These are phyloP conservation scores for Phorcus lineatus DNA, from an alignment of 2,888 invertebrate genomes.

Conservation along the genomic window DNA sequence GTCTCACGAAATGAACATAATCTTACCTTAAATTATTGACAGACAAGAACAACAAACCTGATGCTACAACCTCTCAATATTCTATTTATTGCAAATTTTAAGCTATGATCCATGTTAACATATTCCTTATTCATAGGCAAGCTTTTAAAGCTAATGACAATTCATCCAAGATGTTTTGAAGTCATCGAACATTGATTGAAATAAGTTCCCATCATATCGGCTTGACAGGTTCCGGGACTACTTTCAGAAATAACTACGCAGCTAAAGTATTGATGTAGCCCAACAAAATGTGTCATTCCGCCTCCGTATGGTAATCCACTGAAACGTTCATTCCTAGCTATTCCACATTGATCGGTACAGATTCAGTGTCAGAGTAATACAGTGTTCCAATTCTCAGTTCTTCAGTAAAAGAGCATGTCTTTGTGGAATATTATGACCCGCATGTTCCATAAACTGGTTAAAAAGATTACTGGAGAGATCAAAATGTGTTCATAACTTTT, in stretches of 20 bases:
- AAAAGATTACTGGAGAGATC: neutral
- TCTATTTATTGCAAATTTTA: no score
- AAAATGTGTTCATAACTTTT: neutral
- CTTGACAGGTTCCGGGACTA: neutral
- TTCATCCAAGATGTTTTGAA: no score
- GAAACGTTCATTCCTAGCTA: neutral
- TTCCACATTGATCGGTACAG: neutral
- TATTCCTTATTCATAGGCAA: no score
- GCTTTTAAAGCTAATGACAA: no score
- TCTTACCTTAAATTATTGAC: no score
- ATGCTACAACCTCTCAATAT: no score
- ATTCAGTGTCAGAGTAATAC: neutral
- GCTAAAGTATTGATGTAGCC: neutral
- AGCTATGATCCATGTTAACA: no score
- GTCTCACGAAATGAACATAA: no score
- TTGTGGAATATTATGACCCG: neutral
- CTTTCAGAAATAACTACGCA: neutral
- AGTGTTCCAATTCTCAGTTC: no score
- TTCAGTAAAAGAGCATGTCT: neutral
- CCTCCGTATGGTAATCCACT: neutral
- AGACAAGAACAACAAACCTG: no score
- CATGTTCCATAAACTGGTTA: neutral
- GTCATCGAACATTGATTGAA: no score
- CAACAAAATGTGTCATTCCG: neutral
- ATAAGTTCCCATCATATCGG: no score